Base-by-base conservation (phyloP, 2,113 vertebrate genomes). In the Lepus timidus region DNA sequence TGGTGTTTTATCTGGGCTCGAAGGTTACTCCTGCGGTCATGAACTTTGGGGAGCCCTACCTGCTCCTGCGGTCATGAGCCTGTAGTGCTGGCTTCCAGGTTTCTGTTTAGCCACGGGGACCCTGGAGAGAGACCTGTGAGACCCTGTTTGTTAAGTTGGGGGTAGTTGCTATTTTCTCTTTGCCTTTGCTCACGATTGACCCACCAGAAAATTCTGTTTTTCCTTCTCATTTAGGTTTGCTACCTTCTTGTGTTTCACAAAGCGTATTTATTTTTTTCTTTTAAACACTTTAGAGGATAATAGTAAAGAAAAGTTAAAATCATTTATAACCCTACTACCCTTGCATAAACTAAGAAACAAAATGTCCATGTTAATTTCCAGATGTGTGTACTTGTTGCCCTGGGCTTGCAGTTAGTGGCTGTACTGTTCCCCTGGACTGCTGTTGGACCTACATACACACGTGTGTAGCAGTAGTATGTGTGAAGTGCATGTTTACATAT, bases 61-160 rank as follows among this genome's bases (percentile, higher is more conserved):
- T 75, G 86, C 65, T 25, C 74, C 83, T 14, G 55, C 0, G 0
- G 5, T 44, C 76, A 61, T 3, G 1, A 0, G 4, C 55, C 27
- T 62, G 52, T 20, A 58, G 2, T 22, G 27, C 67, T 8, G 71
- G 78, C 39, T 1, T 3, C 0, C 7, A 52, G 2, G 12, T 29
- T 55, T 23, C 22, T 3, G 1, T 58, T 27, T 14, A 39, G 52
- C 44, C 27, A 8, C 14, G 3, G n/a, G 49, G 29, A n/a, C 55
- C 39, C n/a, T 29, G 39, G 17, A 44, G 76, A n/a, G 73, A 76
- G 16, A 61, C 39, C 9, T 36, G 51, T 3, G 68, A 52, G 80
- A 31, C 2, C 25, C 90, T n/a, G 0, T 16, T 14, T 27, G 16
- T 51, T 9, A 52, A 52, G 44, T 22, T 4, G 65, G 23, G 22